Percentiles rank a stretch among this genome's conserved stretches.
These are phyloP conservation scores for Sylvilagus bachmani DNA, from an alignment of 2,113 vertebrate genomes.

Conservation along the genomic window DNA sequence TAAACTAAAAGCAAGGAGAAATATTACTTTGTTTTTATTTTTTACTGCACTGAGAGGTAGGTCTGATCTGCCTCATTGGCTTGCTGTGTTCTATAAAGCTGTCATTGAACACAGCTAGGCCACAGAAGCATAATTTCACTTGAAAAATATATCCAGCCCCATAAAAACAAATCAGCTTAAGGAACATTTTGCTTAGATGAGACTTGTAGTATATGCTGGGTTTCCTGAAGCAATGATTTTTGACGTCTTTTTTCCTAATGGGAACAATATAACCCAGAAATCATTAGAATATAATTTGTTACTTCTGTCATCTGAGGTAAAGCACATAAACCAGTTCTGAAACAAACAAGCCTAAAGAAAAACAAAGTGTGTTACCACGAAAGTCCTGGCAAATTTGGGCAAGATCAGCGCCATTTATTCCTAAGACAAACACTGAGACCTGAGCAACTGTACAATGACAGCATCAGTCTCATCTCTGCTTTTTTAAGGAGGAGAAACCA, in stretches of 20 bases:
- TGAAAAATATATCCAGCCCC: background rate
- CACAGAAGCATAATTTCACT: background rate
- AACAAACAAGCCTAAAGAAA: background rate
- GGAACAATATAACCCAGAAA: background rate
- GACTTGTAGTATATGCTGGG: background rate
- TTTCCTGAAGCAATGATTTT: conserved; percentile 11
- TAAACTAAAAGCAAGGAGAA: background rate
- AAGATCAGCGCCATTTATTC: background rate
- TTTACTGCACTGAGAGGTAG: background rate
- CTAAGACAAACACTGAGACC: background rate
- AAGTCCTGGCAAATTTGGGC: background rate
- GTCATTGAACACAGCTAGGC: background rate
- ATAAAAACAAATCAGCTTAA: conserved; percentile 28
- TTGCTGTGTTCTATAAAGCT: background rate
- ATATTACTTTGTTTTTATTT: background rate
- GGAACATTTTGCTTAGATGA: background rate
- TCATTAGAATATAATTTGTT: background rate
- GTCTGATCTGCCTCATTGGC: background rate
- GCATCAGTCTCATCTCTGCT: background rate
- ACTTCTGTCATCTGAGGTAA: background rate
- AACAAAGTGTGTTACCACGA: background rate
- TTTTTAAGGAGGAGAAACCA: background rate
- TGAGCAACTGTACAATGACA: background rate
- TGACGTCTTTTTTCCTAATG: background rate
- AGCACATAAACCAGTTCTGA: background rate